These are phyloP conservation scores for Palythoa heliodiscus DNA, from an alignment of 92 coral and sea anemone genomes.

Conservation along the genomic window DNA sequence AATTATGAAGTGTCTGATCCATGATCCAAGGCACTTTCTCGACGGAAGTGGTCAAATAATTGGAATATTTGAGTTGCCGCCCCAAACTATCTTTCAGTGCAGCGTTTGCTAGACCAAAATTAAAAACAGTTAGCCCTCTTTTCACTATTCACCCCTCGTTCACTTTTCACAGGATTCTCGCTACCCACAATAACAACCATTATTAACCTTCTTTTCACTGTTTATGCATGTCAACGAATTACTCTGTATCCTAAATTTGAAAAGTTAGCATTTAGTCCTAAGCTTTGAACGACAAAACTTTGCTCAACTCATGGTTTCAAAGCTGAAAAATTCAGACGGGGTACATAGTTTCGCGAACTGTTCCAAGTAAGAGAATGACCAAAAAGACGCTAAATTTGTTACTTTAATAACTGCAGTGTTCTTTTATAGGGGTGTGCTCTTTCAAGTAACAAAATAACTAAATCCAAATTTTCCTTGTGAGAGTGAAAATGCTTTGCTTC, in stretches of 20 bases:
- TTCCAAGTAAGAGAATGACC: too few species aligned
- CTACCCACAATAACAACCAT: background rate
- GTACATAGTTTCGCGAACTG: too few species aligned
- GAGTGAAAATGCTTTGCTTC: background rate
- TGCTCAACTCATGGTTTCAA: too few species aligned
- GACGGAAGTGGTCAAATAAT: conserved; percentile 21
- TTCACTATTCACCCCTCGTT: background rate
- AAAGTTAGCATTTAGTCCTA: too few species aligned
- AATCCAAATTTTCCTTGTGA: background rate
- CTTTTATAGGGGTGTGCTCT: background rate
- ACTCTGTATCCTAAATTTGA: too few species aligned
- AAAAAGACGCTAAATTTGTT: background rate
- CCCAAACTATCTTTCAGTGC: background rate
- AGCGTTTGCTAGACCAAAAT: background rate
- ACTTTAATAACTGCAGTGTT: background rate
- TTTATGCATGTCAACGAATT: too few species aligned
- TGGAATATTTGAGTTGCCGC: conserved; percentile 3
- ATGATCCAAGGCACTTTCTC: background rate
- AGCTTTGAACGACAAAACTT: too few species aligned
- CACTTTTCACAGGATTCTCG: background rate
- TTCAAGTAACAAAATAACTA: background rate
- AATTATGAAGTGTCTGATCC: background rate
- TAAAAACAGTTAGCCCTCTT: background rate
- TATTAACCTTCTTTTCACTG: background rate
- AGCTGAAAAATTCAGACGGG: too few species aligned